These are phyloP conservation scores for Poeciliopsis paucimaculata DNA, from an alignment of 2,797 vertebrate species.

Conservation along the genomic window DNA sequence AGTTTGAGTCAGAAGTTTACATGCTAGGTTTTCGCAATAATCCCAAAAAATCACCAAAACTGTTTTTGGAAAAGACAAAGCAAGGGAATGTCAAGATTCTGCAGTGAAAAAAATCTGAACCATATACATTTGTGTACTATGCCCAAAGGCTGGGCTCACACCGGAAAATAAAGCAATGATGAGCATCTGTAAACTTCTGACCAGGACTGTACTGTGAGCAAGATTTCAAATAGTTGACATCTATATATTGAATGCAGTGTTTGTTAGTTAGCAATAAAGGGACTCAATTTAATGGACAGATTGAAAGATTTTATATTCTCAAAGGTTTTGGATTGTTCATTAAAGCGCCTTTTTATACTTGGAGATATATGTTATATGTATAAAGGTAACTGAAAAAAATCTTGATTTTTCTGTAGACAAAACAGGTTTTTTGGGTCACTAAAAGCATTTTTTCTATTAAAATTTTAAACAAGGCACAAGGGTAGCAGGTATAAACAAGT, in stretches of 20 bases:
- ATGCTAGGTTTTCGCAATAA: not conserved
- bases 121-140: not conserved
- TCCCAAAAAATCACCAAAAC: not conserved
- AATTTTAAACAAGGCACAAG: constrained; percentile 78
- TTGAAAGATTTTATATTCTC: constrained; percentile 14
- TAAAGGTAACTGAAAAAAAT: constrained; percentile 26
- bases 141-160: not conserved
- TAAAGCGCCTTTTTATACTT: constrained; percentile 13
- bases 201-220: constrained; percentile 1
- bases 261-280: constrained; percentile 1
- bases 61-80: not conserved
- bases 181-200: not conserved
- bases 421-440: constrained; percentile 21
- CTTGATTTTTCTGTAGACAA: constrained; percentile 31
- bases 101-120: not conserved
- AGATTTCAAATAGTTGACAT: constrained; percentile 23
- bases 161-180: not conserved
- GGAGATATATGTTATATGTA: constrained; percentile 9
- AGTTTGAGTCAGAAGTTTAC: constrained; percentile 1
- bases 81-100: not conserved
- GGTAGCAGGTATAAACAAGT: constrained; percentile 70
- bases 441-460: constrained; percentile 48
- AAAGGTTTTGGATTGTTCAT: constrained; percentile 1
- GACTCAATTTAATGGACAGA: not conserved
- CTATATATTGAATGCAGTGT: constrained; percentile 32